Base-by-base conservation (phyloP, 2,113 vertebrate genomes). In the Sebastes fasciatus region DNA sequence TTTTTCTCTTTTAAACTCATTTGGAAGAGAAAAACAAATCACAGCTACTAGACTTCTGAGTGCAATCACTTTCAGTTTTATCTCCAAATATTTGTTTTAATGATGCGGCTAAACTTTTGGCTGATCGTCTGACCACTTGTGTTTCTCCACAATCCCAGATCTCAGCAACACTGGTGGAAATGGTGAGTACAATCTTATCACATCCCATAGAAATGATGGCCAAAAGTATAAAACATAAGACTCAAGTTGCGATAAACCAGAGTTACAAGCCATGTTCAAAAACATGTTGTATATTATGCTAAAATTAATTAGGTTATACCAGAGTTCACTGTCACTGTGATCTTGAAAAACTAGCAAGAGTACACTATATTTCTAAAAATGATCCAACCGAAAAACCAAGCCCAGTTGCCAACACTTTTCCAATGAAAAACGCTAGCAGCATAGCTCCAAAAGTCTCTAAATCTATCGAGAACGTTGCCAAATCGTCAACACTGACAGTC, bases 21-120 rank as follows among this genome's bases (percentile, higher is more conserved):
- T 48, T 21, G 11, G 13, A 52, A 23, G 48, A 64, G 34, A 46
- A 74, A 83, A 79, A 58, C 55, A 51, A 65, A 48, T 58, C 13
- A n/a, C 26, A 17, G 67, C 16, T 42, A 34, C 43, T 19, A 54
- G 52, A 60, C 40, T 40, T 76, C 54, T 63, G 1, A 62, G 10
- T 60, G 72, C 17, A n/a, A 65, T 61, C 8, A 52, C 10, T 72
- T 49, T 49, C 26, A 49, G 23, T 66, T 66, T 42, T 61, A n/a
- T 11, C 16, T 67, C 62, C 73, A 63, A 14, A 16, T 13, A 72
- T 13, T 74, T 2, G 0, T 60, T 64, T 64, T 66, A 8, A 60
- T 40, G 46, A 67, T 43, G 51, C 34, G 49, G 14, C 8, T 13
- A n/a, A 74, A 61, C 21, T n/a, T 63, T 68, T 51, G 48, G 45